phyloP scores from a whole-genome alignment of 2,888 invertebrate species.

The Branchipolynoe longqiensis region DNA sequence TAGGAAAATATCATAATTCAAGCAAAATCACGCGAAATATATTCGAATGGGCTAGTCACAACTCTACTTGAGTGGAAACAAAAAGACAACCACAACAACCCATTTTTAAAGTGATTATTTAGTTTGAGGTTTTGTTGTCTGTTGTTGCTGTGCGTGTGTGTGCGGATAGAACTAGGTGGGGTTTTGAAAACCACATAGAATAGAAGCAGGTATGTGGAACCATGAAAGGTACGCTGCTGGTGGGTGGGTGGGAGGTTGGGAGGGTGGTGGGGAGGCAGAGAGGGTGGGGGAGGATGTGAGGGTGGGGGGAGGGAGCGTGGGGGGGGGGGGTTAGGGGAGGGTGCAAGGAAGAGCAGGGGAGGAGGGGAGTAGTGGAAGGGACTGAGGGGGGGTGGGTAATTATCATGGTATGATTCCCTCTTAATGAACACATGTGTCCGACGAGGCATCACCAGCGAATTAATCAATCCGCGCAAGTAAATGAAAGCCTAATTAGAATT shows the following conservation, averaged over 20 bases:
- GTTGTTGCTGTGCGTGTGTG: too few relatives aligned
- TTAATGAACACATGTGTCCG: constrained; percentile 42
- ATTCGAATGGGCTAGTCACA: too few relatives aligned
- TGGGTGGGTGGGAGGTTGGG: not conserved
- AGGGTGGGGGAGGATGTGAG: not conserved
- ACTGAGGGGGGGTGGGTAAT: constrained; percentile 13
- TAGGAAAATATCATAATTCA: too few relatives aligned
- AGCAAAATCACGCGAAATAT: too few relatives aligned
- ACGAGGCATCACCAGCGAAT: constrained; percentile 7
- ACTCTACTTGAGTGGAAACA: too few relatives aligned
- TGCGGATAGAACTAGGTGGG: too few relatives aligned
- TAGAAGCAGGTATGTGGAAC: not conserved
- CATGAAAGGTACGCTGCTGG: constrained; percentile 8
- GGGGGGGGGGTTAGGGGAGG: not conserved
- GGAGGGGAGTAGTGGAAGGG: too few relatives aligned
- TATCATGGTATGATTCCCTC: not conserved
- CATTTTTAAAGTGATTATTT: too few relatives aligned
- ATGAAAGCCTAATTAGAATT: constrained; percentile 52
- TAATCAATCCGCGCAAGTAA: constrained; percentile 11
- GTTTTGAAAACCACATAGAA: too few relatives aligned
- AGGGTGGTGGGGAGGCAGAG: not conserved
- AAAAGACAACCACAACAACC: too few relatives aligned
- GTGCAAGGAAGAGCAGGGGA: not conserved
- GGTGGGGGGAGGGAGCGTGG: not conserved
- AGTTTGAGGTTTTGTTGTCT: too few relatives aligned